A percentile compares a stretch with the other conserved stretches of the same genome.
Conservation (phyloP, 2,888 invertebrate genomes). For the Hesperia comma region DNA sequence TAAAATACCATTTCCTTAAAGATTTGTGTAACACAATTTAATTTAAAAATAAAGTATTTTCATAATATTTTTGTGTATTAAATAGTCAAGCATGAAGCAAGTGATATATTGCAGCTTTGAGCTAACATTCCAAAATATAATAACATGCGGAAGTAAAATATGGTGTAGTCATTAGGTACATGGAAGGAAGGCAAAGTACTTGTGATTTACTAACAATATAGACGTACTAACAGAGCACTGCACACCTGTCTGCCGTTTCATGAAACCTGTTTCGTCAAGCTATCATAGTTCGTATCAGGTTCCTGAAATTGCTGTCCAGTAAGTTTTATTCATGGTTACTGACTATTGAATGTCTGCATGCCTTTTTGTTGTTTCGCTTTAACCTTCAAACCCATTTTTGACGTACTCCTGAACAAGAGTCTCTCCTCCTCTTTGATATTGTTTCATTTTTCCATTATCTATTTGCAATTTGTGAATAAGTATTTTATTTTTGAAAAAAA, state of each 20-base stretch:
- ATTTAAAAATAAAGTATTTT: background rate
- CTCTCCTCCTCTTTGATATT: too few relatives aligned
- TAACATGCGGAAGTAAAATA: background rate
- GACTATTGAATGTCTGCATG: conserved; percentile 27
- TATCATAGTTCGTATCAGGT: conserved; percentile 73
- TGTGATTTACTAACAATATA: conserved; percentile 57
- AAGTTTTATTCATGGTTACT: conserved; percentile 57
- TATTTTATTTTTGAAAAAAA: background rate
- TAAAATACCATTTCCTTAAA: background rate
- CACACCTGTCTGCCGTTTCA: conserved; percentile 82
- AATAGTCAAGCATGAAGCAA: background rate
- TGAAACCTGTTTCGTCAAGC: conserved; percentile 74
- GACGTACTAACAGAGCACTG: conserved; percentile 80
- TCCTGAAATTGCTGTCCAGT: conserved; percentile 80
- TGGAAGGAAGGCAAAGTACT: conserved; percentile 5
- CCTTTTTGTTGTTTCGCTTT: conserved; percentile 4
- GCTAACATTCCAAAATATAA: background rate
- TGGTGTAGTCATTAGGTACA: background rate
- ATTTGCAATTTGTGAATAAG: background rate
- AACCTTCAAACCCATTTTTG: too few relatives aligned
- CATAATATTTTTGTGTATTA: background rate
- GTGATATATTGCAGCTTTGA: background rate
- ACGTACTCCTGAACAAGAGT: too few relatives aligned
- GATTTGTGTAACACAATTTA: too few relatives aligned
- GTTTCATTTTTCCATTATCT: background rate